Percentiles rank a stretch among this genome's conserved stretches.
phyloP scores from a whole-genome alignment of 92 coral and sea anemone genomes.

The Ricordea florida region DNA sequence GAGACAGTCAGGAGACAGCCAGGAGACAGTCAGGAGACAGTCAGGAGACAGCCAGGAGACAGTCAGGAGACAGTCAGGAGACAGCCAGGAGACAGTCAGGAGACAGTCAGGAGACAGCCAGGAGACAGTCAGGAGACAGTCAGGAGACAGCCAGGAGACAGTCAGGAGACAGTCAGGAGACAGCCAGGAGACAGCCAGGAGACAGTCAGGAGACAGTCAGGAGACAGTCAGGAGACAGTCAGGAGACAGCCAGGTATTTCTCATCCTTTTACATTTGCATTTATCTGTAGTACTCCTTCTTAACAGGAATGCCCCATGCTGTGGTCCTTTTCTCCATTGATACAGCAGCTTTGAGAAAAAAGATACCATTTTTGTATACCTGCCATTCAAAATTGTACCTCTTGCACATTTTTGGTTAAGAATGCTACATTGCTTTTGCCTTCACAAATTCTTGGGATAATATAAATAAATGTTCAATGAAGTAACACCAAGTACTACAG shows the following conservation, averaged over 20 bases:
- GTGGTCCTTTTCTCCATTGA: background rate
- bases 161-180: constrained; percentile 35
- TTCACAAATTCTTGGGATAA: too few species aligned
- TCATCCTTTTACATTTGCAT: too few species aligned
- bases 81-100: constrained; percentile 38
- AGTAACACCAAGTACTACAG: too few species aligned
- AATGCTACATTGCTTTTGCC: too few species aligned
- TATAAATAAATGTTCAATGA: too few species aligned
- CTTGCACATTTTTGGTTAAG: background rate
- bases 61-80: constrained; percentile 34
- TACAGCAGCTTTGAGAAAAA: background rate
- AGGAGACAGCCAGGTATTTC: constrained; percentile 53
- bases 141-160: constrained; percentile 33
- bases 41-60: constrained; percentile 35
- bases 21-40: constrained; percentile 36
- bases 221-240: constrained; percentile 57
- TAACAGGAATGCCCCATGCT: too few species aligned
- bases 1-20: constrained; percentile 34
- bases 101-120: constrained; percentile 33
- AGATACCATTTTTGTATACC: background rate
- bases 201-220: constrained; percentile 32
- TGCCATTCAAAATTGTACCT: background rate
- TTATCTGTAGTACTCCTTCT: too few species aligned
- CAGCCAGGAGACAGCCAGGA: constrained; percentile 40
- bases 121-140: constrained; percentile 35